Conservation (phyloP, 64 coral and sea anemone genomes). For the Actinia tenebrosa region DNA sequence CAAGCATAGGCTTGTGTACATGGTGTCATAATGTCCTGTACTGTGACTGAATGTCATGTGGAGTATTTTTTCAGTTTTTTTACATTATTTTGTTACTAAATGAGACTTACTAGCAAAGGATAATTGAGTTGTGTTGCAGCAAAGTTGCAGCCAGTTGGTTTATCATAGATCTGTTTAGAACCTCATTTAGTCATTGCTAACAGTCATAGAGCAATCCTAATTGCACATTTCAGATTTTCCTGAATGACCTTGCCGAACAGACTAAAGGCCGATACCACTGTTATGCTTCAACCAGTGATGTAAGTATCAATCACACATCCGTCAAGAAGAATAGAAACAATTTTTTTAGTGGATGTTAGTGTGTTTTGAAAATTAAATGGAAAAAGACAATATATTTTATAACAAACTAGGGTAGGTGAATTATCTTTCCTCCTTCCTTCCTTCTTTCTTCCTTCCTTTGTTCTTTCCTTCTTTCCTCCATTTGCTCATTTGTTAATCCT, state of each 20-base stretch:
- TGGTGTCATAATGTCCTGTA: no score
- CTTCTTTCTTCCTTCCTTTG: no score
- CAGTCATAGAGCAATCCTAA: not conserved
- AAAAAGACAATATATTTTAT: not conserved
- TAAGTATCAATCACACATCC: not conserved
- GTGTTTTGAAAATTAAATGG: not conserved
- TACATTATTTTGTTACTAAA: no score
- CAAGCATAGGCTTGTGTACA: no score
- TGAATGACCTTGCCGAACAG: conserved; percentile 79
- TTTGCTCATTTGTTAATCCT: no score
- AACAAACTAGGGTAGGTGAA: no score
- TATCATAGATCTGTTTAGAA: not conserved
- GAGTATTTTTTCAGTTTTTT: not conserved
- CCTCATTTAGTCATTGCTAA: not conserved
- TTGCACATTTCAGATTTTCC: conserved; percentile 59
- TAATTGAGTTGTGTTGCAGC: no score
- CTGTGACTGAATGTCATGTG: no score
- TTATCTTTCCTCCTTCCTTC: not conserved
- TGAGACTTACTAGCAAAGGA: no score
- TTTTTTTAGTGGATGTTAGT: not conserved
- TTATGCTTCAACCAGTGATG: conserved; percentile 90
- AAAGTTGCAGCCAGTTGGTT: no score
- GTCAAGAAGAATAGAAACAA: not conserved
- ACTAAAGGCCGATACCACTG: conserved; percentile 94
- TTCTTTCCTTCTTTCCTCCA: not conserved